Conservation (phyloP, 2,888 invertebrate species). For the Nemotelus nigrinus region DNA sequence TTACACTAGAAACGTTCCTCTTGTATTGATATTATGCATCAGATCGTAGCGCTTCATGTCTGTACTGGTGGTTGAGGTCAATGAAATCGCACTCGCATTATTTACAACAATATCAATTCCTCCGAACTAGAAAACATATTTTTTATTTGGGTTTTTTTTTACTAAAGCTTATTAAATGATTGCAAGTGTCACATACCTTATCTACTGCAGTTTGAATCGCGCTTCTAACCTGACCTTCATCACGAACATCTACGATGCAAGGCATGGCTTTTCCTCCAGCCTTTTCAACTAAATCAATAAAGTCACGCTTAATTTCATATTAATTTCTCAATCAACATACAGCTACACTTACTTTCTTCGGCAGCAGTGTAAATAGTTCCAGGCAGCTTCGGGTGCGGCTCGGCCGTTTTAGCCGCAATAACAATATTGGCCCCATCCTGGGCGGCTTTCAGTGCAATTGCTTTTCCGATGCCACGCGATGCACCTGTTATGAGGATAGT, state of each 20-base stretch:
- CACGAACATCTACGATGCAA: slow-evolving; percentile 83
- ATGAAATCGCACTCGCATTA: slow-evolving; percentile 94
- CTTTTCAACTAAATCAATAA: slow-evolving; percentile 66
- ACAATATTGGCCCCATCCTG: slow-evolving; percentile 88
- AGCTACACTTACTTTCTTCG: slow-evolving; percentile 72
- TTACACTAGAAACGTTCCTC: slow-evolving; percentile 95
- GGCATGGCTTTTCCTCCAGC: slow-evolving; percentile 84
- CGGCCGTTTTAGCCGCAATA: slow-evolving; percentile 87
- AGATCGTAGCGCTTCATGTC: slow-evolving; percentile 97
- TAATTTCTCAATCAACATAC: too few relatives aligned
- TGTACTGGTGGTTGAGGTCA: slow-evolving; percentile 83
- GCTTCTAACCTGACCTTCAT: slow-evolving; percentile 75
- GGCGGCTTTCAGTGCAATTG: slow-evolving; percentile 92
- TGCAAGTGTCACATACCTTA: slow-evolving; percentile 56
- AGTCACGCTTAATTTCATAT: too few relatives aligned
- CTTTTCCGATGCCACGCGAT: slow-evolving; percentile 93
- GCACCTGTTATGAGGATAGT: slow-evolving; percentile 96
- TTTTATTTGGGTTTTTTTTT: too few relatives aligned
- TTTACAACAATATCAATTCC: slow-evolving; percentile 95
- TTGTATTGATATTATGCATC: slow-evolving; percentile 93
- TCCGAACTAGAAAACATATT: slow-evolving; percentile 65
- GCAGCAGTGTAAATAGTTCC: slow-evolving; percentile 89
- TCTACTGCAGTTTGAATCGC: slow-evolving; percentile 76
- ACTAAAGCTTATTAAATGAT: too few relatives aligned
- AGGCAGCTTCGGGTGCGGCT: slow-evolving; percentile 71